A percentile compares a stretch with the other conserved stretches of the same genome.
These are phyloP conservation scores for Helostoma temminkii DNA, from an alignment of 2,797 vertebrate genomes.

Conservation along the genomic window DNA sequence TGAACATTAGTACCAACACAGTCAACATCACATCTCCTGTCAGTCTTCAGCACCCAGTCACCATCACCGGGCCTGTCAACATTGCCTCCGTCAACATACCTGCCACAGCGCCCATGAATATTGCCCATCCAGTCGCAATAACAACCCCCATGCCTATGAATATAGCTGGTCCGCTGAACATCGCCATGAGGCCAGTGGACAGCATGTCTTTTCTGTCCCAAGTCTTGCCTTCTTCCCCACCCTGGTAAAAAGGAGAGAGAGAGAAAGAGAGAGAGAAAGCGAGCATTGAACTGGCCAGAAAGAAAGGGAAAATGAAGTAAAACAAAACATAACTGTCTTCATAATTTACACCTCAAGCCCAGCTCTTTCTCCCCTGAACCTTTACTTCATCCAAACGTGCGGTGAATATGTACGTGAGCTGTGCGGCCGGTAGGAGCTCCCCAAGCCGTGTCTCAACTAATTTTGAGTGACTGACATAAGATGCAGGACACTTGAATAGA, in stretches of 20 bases:
- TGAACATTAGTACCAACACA: slow-evolving; percentile 98
- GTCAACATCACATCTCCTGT: slow-evolving; percentile 95
- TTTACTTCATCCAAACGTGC: slow-evolving; percentile 57
- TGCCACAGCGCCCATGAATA: slow-evolving; percentile 89
- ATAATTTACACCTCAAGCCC: slow-evolving; percentile 54
- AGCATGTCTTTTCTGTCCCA: slow-evolving; percentile 96
- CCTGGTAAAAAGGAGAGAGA: slow-evolving; percentile 88
- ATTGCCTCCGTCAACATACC: slow-evolving; percentile 89
- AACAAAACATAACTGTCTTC: slow-evolving; percentile 62
- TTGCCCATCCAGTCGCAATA: slow-evolving; percentile 96
- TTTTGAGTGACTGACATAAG: slow-evolving; percentile 58
- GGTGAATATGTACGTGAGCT: slow-evolving; percentile 68
- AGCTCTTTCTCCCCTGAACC: slow-evolving; percentile 27
- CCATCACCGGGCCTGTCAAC: slow-evolving; percentile 96
- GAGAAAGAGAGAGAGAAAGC: neutral
- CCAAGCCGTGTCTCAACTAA: slow-evolving; percentile 50
- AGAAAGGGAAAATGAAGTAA: slow-evolving; percentile 75
- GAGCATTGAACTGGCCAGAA: slow-evolving; percentile 44
- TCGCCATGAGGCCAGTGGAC: slow-evolving; percentile 93
- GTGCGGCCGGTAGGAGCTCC: slow-evolving; percentile 46
- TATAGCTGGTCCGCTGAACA: slow-evolving; percentile 91
- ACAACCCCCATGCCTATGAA: slow-evolving; percentile 96
- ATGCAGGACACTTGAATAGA: slow-evolving; percentile 72
- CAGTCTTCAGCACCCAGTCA: slow-evolving; percentile 96
- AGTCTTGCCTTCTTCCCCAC: slow-evolving; percentile 95